Percentiles rank a stretch among this genome's conserved stretches.
phyloP scores from a whole-genome alignment of 2,888 invertebrate species.

The Esperia sulphurella region DNA sequence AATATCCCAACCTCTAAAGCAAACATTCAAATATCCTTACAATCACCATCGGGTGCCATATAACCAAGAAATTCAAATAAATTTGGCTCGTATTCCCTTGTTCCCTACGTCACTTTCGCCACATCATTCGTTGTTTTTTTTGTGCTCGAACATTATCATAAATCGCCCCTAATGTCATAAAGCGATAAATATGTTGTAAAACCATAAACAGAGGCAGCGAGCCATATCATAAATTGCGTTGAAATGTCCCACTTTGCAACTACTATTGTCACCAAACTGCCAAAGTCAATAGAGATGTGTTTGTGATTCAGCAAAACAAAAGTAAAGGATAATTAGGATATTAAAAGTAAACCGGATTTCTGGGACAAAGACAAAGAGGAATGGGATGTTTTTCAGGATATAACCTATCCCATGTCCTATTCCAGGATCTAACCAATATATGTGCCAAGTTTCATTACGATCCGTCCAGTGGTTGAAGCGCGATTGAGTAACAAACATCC shows the following conservation, averaged over 20 bases:
- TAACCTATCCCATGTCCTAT: too few species aligned
- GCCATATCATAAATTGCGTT: constrained; percentile 60
- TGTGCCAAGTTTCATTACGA: too few species aligned
- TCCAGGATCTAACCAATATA: too few species aligned
- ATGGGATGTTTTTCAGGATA: too few species aligned
- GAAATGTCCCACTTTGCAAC: constrained; percentile 65
- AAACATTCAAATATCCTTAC: not conserved
- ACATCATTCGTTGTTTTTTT: constrained; percentile 24
- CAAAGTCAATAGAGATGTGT: not conserved
- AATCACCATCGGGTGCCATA: not conserved
- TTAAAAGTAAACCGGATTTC: too few species aligned
- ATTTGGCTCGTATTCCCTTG: not conserved
- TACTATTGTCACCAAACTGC: constrained; percentile 43
- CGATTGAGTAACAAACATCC: too few species aligned
- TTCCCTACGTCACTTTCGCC: constrained; percentile 10
- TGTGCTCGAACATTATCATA: constrained; percentile 48
- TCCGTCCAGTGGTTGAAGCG: too few species aligned
- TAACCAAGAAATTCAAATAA: too few species aligned
- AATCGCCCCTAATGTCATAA: constrained; percentile 61
- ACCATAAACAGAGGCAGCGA: constrained; percentile 68
- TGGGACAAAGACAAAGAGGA: too few species aligned
- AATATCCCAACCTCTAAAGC: not conserved
- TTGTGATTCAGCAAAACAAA: too few species aligned
- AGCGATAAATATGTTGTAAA: constrained; percentile 76
- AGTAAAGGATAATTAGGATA: too few species aligned